Percentiles rank a stretch among this genome's conserved stretches.
These are phyloP conservation scores for Brachionichthys hirsutus DNA, from an alignment of 2,113 vertebrate genomes.

Conservation along the genomic window DNA sequence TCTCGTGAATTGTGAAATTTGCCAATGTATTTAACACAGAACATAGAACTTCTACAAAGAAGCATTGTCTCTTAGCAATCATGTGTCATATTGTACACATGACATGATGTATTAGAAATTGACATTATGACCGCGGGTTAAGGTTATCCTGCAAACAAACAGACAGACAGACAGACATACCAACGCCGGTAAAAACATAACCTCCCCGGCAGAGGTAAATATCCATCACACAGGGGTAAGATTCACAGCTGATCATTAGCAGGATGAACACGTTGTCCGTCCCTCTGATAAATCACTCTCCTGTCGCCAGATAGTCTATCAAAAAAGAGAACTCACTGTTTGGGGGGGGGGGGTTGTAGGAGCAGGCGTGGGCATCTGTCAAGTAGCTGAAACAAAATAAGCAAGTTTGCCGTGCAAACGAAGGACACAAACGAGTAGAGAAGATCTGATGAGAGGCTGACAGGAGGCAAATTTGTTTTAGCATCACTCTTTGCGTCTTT, in stretches of 20 bases:
- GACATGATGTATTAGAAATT: no score
- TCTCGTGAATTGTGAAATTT: no score
- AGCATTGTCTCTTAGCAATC: no score
- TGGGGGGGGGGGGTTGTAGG: conserved; percentile 17
- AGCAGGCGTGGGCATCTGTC: conserved; percentile 24
- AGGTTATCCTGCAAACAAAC: no score
- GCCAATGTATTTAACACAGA: no score
- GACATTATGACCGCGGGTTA: no score
- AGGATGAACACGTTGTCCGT: background rate
- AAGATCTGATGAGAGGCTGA: conserved; percentile 23
- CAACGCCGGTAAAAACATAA: no score
- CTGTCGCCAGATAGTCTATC: conserved; percentile 10
- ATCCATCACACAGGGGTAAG: background rate
- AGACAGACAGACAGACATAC: no score
- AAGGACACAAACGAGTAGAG: background rate
- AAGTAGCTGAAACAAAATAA: conserved; percentile 1
- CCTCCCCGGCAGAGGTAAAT: no score
- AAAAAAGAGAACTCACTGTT: conserved; percentile 7
- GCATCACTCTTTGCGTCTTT: conserved; percentile 12
- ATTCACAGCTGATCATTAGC: conserved; percentile 38
- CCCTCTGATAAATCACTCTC: background rate
- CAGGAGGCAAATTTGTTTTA: background rate
- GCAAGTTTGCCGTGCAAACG: conserved; percentile 3
- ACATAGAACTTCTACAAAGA: no score
- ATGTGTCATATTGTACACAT: conserved; percentile 1